Evolutionary conservation across 2,113 vertebrate genomes (phyloP), one percentile per base, ranked within the genome.

Genomic region (Gorsachius goisagi): DNA sequence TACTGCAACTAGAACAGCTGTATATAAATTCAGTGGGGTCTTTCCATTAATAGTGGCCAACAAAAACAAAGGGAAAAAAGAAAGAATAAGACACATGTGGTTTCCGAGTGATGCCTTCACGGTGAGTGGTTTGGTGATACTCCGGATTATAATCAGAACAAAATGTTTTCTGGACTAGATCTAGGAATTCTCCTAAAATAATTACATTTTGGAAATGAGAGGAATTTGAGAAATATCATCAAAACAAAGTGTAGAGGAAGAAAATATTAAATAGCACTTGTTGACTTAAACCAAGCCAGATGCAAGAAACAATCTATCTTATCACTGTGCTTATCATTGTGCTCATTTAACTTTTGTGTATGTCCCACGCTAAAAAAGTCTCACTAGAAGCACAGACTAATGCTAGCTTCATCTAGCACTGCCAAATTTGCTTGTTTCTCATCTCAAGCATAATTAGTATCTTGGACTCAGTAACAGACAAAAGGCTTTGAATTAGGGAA

Each of bases 341-440:
- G 64, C 68, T 67, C 35, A 60, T 78, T 90, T 90, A 90, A 90
- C 24, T 78, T 83, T 37, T 12, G 2, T 71, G 22, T 77, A 39
- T 94, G 72, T 84, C 72, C 60, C 68, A 86, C 1, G 1, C 41
- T 89, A 64, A 92, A 94, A 94, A 78, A 86, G 49, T 71, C 79
- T 96, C 69, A 64, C 68, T 88, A 71, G 68, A 39, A 86, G 76
- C 64, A 92, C 66, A 67, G 32, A 49, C 27, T 81, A 93, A 89
- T 74, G 59, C 79, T 92, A 59, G 50, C 64, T 94, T 92, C 79
- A 77, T 45, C 64, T 89, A 58, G 55, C 33, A 77, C 67, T 77
- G 83, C 92, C 92, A 93, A 85, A 90, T 94, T 86, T 93, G 64
- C 94, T 84, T 89, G 90, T 27, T 83, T 96, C 93, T 96, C 56